Percentiles rank a stretch among this genome's conserved stretches.
These are phyloP conservation scores for Brachyptera risi DNA, from an alignment of 2,888 invertebrate species.

Conservation along the genomic window DNA sequence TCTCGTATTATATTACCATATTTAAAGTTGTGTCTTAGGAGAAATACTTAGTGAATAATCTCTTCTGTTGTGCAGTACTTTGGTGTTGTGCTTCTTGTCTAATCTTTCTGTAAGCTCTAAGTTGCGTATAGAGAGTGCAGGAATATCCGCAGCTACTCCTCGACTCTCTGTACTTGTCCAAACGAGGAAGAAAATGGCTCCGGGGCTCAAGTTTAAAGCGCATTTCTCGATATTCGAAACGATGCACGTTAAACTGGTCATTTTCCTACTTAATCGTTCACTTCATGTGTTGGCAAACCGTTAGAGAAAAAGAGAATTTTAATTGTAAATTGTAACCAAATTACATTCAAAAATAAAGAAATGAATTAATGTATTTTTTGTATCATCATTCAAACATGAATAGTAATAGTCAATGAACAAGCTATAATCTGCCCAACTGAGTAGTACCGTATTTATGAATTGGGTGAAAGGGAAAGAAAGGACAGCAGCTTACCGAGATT, in stretches of 20 bases:
- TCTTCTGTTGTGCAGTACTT: neutral
- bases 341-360: slow-evolving; percentile 33
- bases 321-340: slow-evolving; percentile 35
- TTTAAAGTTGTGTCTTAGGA: no score
- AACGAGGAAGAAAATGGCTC: slow-evolving; percentile 4
- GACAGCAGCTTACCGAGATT: no score
- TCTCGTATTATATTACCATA: neutral
- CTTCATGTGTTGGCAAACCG: slow-evolving; percentile 33
- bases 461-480: no score
- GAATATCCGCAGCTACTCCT: neutral
- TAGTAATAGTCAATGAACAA: no score
- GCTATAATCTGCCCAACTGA: no score
- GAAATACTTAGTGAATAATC: no score
- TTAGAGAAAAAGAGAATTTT: slow-evolving; percentile 31
- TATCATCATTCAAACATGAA: no score
- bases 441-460: no score
- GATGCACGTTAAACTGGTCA: slow-evolving; percentile 4
- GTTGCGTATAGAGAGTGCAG: neutral
- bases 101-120: neutral
- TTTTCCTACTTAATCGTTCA: slow-evolving; percentile 17
- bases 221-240: neutral
- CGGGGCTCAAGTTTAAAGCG: slow-evolving; percentile 7
- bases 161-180: neutral
- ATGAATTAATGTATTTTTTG: slow-evolving; percentile 30
- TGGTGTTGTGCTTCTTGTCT: neutral